phyloP scores from a whole-genome alignment of 2,888 invertebrate genomes.

The Gisinianus flammeolus region DNA sequence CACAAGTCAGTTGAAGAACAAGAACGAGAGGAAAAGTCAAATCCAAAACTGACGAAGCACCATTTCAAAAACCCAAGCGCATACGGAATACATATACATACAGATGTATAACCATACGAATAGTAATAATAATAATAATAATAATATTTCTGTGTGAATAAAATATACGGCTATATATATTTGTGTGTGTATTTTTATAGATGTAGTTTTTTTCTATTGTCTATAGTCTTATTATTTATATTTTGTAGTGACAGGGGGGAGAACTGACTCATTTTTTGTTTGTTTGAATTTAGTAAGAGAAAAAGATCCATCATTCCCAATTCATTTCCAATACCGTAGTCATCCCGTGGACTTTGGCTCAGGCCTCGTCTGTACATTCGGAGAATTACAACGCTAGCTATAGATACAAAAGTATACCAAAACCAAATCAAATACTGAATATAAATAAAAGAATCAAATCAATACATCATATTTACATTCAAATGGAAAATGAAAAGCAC shows the following conservation, averaged over 20 bases:
- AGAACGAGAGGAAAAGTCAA: not conserved
- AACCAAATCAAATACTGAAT: not conserved
- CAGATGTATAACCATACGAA: too few relatives aligned
- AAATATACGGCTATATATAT: too few relatives aligned
- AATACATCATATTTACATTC: not conserved
- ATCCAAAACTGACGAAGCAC: not conserved
- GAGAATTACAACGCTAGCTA: slow-evolving; percentile 35
- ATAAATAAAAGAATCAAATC: not conserved
- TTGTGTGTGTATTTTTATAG: too few relatives aligned
- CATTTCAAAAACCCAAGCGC: not conserved
- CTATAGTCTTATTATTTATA: not conserved
- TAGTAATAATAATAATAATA: not conserved
- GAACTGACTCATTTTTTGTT: slow-evolving; percentile 42
- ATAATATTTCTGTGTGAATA: not conserved
- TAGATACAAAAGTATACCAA: slow-evolving; percentile 5
- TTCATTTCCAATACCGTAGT: slow-evolving; percentile 30
- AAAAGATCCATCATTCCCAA: slow-evolving; percentile 38
- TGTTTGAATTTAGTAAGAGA: slow-evolving; percentile 31
- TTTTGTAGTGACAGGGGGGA: not conserved
- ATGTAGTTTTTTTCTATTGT: not conserved
- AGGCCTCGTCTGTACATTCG: slow-evolving; percentile 30
- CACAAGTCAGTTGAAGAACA: not conserved
- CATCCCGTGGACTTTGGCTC: slow-evolving; percentile 1
- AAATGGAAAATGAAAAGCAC: too few relatives aligned
- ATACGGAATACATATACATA: not conserved